These are phyloP conservation scores for Trissolcus brochymenae DNA, from an alignment of 2,888 invertebrate species.

Conservation along the genomic window DNA sequence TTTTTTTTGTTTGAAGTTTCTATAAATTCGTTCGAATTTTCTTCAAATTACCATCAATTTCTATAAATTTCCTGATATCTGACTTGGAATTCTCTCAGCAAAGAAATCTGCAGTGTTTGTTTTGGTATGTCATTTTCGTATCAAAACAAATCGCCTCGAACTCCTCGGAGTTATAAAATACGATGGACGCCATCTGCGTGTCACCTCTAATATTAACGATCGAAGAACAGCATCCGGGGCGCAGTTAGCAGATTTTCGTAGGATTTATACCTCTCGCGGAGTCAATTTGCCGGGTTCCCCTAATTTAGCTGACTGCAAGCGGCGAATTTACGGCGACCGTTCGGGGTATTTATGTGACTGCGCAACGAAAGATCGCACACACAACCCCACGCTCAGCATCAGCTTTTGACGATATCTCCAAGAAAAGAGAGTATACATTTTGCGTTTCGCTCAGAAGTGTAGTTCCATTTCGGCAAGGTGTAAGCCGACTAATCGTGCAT, in stretches of 20 bases:
- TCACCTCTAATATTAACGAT: constrained; percentile 23
- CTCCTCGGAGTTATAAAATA: no score
- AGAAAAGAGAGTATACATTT: constrained; percentile 11
- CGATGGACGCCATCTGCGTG: constrained; percentile 26
- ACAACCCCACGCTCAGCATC: not conserved
- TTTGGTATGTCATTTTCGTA: no score
- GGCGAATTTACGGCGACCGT: constrained; percentile 33
- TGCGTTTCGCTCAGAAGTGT: no score
- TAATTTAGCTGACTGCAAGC: constrained; percentile 38
- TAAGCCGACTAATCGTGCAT: constrained; percentile 23
- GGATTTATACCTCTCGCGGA: constrained; percentile 42
- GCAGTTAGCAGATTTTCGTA: constrained; percentile 48
- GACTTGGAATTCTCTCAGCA: no score
- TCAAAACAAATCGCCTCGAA: no score
- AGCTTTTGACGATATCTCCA: constrained; percentile 29
- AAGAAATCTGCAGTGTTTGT: no score
- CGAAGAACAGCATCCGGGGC: constrained; percentile 15
- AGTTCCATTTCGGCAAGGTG: no score
- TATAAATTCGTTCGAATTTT: no score
- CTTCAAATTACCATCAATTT: no score
- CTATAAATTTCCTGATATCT: no score
- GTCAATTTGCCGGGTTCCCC: constrained; percentile 51
- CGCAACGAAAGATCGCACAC: constrained; percentile 26
- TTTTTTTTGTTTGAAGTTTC: no score
- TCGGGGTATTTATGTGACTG: constrained; percentile 47